Evolutionary conservation across 2,113 vertebrate genomes (phyloP).

Genomic region (Neotoma lepida): DNA sequence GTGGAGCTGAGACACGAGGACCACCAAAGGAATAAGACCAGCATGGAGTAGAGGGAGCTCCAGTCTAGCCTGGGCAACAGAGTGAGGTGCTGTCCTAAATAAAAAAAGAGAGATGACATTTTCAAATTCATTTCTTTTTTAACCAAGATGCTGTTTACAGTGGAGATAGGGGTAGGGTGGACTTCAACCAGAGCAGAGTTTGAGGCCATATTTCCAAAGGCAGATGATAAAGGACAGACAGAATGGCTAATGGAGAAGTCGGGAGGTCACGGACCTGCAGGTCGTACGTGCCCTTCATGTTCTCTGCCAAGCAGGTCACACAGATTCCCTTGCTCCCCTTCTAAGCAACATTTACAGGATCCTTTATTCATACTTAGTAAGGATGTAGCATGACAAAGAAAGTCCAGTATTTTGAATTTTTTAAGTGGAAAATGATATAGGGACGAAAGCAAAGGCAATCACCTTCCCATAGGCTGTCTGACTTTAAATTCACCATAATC

Average conservation of each 20-base stretch:
- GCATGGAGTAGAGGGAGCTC: too few relatives aligned
- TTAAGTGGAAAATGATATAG: constrained; percentile 47
- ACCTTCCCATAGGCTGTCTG: constrained; percentile 54
- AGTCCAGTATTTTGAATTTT: background rate
- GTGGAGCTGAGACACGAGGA: background rate
- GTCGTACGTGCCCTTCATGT: too few relatives aligned
- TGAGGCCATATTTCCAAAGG: background rate
- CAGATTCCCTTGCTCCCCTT: background rate
- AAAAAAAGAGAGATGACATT: background rate
- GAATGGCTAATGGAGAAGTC: background rate
- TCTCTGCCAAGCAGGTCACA: background rate
- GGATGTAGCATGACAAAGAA: constrained; percentile 4
- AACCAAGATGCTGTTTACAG: background rate
- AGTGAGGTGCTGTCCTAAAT: background rate
- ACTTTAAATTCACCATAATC: constrained; percentile 72
- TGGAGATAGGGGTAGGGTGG: background rate
- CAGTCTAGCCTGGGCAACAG: background rate
- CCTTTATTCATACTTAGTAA: background rate
- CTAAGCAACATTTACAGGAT: background rate
- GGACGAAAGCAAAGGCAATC: constrained; percentile 53
- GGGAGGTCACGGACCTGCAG: accelerated
- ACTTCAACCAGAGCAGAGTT: background rate
- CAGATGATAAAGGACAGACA: background rate
- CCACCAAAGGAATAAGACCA: background rate
- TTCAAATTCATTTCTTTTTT: constrained; percentile 15